Conservation (phyloP, 1,140 invertebrate species). For the Archivesica marissinica region DNA sequence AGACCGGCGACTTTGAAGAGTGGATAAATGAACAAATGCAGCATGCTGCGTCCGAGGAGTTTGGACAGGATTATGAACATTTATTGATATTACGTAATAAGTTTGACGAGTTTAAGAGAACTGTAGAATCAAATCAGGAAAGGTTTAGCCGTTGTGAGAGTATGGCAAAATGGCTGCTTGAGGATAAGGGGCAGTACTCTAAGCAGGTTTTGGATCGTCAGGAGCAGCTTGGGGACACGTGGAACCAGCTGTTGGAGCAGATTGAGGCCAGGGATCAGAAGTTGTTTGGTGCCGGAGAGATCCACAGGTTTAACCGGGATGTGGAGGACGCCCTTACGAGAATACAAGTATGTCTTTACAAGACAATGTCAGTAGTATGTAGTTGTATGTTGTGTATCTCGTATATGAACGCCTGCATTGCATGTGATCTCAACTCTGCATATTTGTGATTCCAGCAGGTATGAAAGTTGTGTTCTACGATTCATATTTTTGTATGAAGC, state of each 20-base stretch:
- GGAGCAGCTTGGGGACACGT: constrained; percentile 93
- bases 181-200: constrained; percentile 94
- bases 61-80: constrained; percentile 99
- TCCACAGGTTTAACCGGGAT: constrained; percentile 98
- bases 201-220: constrained; percentile 89
- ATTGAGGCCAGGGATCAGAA: constrained; percentile 94
- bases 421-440: too few relatives aligned
- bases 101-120: constrained; percentile 97
- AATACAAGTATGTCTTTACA: constrained; percentile 89
- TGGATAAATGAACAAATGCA: constrained; percentile 98
- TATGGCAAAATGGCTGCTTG: constrained; percentile 94
- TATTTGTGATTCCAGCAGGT: too few relatives aligned
- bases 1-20: constrained; percentile 94
- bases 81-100: constrained; percentile 89
- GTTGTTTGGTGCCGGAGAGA: constrained; percentile 96
- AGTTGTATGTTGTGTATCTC: too few relatives aligned
- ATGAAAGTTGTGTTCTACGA: too few relatives aligned
- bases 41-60: constrained; percentile 96
- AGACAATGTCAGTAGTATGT: too few relatives aligned
- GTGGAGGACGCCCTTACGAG: constrained; percentile 95
- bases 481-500: too few relatives aligned
- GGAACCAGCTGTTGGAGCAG: constrained; percentile 94
- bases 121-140: constrained; percentile 95
- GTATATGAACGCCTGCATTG: too few relatives aligned
- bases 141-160: constrained; percentile 96